Evolutionary conservation across 2,113 vertebrate genomes (phyloP), one percentile per base, ranked within the genome.

Genomic region (Amblyopsis rosae): DNA sequence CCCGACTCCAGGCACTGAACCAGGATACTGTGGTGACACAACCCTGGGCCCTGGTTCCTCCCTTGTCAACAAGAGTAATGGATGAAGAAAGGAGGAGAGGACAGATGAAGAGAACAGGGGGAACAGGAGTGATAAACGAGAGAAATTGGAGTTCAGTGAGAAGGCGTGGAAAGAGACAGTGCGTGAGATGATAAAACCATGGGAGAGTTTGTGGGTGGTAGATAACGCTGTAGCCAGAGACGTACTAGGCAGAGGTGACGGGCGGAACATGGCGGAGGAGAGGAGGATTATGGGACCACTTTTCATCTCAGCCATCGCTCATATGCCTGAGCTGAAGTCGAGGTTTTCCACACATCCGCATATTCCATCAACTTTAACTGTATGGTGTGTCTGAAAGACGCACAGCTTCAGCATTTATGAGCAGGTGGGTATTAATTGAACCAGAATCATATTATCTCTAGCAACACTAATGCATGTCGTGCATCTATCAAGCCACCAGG

Each of bases 21-120:
- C 96, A 96, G 94, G 96, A 97, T 96, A 95, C 95, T 96, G 96
- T 96, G 95, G 96, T 95, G 94, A 96, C 95, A 95, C 93, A 92
- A 94, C 93, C 88, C 91, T 81, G 86, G 85, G 90, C 82, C 80
- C 87, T 86, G 90, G 94, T 95, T 96, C 93, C 90, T 95, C 91
- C 88, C 74, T 6, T 94, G 95, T 95, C 96, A 95, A 89, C 88
- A 94, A 95, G 94, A 95, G 93, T 94, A 93, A 96, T 94, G 91
- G 91, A 87, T 80, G 63, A 49, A 86, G 63, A 86, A 60, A 79
- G 68, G 76, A 81, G 69, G 45, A 82, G 67, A 67, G 59, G 84
- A 85, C 0, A 12, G 88, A 76, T 80, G 62, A 63, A 78, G 73
- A 78, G 57, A 73, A 65, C 61, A 64, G 49, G 15, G 72, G 9